phyloP scores from a whole-genome alignment of 2,888 invertebrate species.

The Psylliodes chrysocephalus region DNA sequence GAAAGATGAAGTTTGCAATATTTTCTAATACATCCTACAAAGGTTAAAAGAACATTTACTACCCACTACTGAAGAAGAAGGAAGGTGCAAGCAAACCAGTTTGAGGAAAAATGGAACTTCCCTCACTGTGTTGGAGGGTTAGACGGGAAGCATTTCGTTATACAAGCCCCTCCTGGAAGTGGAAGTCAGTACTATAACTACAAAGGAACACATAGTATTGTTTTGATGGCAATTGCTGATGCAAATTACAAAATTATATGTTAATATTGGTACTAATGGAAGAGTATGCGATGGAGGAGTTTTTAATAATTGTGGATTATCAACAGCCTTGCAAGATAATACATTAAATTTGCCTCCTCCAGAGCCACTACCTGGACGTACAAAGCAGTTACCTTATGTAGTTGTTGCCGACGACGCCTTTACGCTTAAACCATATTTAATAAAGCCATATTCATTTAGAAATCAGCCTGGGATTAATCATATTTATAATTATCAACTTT shows the following conservation, averaged over 20 bases:
- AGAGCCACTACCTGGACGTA: neutral
- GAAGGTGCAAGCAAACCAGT: no score
- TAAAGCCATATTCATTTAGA: conserved; percentile 9
- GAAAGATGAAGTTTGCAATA: no score
- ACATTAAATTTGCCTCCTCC: neutral
- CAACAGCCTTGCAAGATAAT: neutral
- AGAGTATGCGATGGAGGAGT: conserved; percentile 4
- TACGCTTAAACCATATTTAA: neutral
- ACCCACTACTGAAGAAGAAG: no score
- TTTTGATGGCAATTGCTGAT: conserved; percentile 4
- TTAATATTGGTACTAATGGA: neutral
- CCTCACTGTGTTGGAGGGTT: no score
- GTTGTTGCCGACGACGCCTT: conserved; percentile 16
- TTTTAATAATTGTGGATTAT: neutral
- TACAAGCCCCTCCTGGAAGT: neutral
- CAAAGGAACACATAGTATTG: no score
- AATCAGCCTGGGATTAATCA: no score
- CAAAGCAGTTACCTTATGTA: neutral
- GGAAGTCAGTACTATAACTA: no score
- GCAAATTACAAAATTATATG: conserved; percentile 4
- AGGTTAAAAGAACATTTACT: no score
- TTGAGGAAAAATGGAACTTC: no score
- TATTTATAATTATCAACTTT: conserved; percentile 1
- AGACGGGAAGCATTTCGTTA: no score
- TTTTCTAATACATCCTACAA: no score